Conservation (phyloP, 2,888 invertebrate genomes). For the Scotopteryx bipunctaria region DNA sequence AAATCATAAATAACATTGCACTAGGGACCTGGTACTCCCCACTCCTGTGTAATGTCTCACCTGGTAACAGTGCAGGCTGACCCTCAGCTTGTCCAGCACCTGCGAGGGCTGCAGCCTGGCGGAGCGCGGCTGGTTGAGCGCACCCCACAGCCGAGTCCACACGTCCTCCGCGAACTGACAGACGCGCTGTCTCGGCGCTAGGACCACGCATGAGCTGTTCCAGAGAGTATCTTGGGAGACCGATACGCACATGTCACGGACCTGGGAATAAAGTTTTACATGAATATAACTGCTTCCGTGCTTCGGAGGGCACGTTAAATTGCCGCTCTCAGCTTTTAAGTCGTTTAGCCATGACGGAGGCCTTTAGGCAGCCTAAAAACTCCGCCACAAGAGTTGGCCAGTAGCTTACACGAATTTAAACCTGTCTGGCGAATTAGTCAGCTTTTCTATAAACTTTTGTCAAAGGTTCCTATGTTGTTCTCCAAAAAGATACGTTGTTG, state of each 20-base stretch:
- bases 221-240: constrained; percentile 90
- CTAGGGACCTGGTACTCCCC: not conserved
- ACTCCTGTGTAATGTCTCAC: not conserved
- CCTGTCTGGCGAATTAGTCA: too few relatives aligned
- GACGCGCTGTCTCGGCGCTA: constrained; percentile 92
- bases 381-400: too few relatives aligned
- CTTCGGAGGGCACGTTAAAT: too few relatives aligned
- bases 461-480: too few relatives aligned
- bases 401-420: too few relatives aligned
- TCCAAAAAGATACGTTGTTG: too few relatives aligned
- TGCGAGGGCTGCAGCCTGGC: constrained; percentile 85
- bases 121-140: constrained; percentile 76
- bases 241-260: constrained; percentile 82
- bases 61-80: constrained; percentile 91
- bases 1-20: too few relatives aligned
- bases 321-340: too few relatives aligned
- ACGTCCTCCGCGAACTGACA: constrained; percentile 92
- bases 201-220: constrained; percentile 92
- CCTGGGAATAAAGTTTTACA: constrained; percentile 47
- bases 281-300: too few relatives aligned
- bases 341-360: too few relatives aligned
- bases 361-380: too few relatives aligned
- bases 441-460: too few relatives aligned
- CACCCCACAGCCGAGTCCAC: constrained; percentile 92
- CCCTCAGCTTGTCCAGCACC: constrained; percentile 90